Evolutionary conservation across 2,888 invertebrate genomes (phyloP).

Genomic region (Eudiplozoon nipponicum): DNA sequence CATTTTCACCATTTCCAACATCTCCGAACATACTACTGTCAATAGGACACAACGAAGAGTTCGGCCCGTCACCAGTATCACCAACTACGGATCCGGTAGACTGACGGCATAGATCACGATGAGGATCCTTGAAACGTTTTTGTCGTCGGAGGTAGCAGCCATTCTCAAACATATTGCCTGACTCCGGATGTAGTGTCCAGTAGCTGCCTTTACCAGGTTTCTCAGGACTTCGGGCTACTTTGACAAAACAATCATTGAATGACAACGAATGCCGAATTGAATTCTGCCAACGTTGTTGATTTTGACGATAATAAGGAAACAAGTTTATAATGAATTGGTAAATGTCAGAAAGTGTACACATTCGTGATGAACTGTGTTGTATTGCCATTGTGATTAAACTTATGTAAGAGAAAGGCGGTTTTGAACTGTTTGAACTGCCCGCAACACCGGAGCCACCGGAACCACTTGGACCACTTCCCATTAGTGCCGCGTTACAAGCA

Average conservation of each 20-base stretch:
- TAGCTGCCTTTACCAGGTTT: slow-evolving; percentile 68
- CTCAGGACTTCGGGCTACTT: slow-evolving; percentile 48
- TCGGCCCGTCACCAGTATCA: no score
- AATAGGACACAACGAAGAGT: no score
- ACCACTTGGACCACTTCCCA: no score
- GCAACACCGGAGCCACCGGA: no score
- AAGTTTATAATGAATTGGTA: slow-evolving; percentile 85
- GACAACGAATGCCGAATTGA: slow-evolving; percentile 70
- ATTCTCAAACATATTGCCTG: slow-evolving; percentile 17
- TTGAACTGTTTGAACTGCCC: slow-evolving; percentile 16
- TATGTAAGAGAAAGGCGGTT: slow-evolving; percentile 58
- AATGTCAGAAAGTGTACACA: slow-evolving; percentile 65
- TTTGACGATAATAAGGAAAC: slow-evolving; percentile 76
- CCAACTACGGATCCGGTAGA: no score
- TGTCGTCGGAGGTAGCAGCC: slow-evolving; percentile 16
- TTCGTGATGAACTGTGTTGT: slow-evolving; percentile 61
- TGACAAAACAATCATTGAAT: slow-evolving; percentile 87
- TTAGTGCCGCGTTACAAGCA: no score
- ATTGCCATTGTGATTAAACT: slow-evolving; percentile 89
- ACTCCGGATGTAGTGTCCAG: slow-evolving; percentile 17
- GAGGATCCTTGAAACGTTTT: slow-evolving; percentile 17
- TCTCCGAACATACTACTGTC: no score
- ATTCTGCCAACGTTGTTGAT: slow-evolving; percentile 88
- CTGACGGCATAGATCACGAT: no score
- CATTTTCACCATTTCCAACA: no score